Evolutionary conservation across 2,888 invertebrate species (phyloP), one percentile per base, ranked within the genome.

Genomic region (Acrobasis consociella): DNA sequence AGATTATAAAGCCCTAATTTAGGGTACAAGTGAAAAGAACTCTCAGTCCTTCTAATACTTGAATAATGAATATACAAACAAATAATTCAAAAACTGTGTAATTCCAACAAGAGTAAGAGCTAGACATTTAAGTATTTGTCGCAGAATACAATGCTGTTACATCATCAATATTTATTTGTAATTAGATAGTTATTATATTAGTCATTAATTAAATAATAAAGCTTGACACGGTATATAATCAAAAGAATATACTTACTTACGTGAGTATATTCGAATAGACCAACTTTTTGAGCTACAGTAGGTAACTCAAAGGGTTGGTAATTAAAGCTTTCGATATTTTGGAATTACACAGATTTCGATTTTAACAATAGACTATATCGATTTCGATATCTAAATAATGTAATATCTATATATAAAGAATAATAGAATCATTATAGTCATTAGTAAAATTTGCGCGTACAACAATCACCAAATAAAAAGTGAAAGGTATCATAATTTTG

Each of bases 21-120:
- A 92, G 91, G 92, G 91, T 92, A 91, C 92, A 87, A 86, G 87
- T 84, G 85, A 85, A 87, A 91, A 90, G 92, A 89, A 91, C 91
- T 46, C 81, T 82, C 80, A 83, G 92, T 89, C 85, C 92, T 91
- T 91, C 82, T 89, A 90, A 91, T 91, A 91, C 88, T 89, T 85
- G 83, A 86, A 83, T 76, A 77, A 81, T 81, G 74, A 72, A 63
- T 22, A 68, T 72, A 63, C 65, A 55, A 16, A 49, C 42, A 52
- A 53, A 61, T 49, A 16, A 17, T 49, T 62, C 10, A 11, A 55
- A 46, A 38, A 49, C 55, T 62, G 15, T 17, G 15, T 55, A 55
- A 62, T 49, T 55, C 11, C 16, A 37, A 51, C 38, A 39, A 58
- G 13, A n/a, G 1, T n/a, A 46, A 7, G 9, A 50, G 3, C 7